Base-by-base conservation (phyloP, 2,797 vertebrate genomes). In the Pygocentrus nattereri region DNA sequence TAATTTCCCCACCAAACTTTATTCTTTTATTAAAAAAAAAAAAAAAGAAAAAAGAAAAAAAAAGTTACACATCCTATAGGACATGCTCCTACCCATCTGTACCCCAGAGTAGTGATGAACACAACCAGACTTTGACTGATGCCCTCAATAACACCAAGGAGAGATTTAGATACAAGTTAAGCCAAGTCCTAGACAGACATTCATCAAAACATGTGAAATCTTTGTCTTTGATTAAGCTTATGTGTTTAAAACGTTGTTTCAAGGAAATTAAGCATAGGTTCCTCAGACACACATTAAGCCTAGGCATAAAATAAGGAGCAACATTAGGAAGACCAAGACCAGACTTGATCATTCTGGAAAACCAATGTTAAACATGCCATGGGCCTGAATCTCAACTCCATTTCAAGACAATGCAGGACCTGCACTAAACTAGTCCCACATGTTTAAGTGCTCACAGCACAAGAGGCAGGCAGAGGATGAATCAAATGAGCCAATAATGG, bases 21-120 rank as follows among this genome's bases (percentile, higher is more conserved):
- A 84, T 88, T 58, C 19, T 88, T 90, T 90, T 88, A 84, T 87
- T n/a, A n/a, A n/a, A n/a, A n/a, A n/a, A n/a, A n/a, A n/a, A n/a
- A n/a, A n/a, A 87, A 69, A 82, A 68, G 79, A 88, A 87, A 78
- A 79, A 47, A 31, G 58, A 31, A n/a, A 18, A 41, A 61, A 38
- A 62, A 79, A 41, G 58, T 87, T 62, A 89, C 75, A 89, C 58
- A 83, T 81, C 84, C 85, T 64, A 83, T 69, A 74, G 49, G 58
- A 84, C 76, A 82, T 31, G 79, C 30, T 83, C 44, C 86, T 76
- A 78, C 34, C 58, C 81, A 84, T 78, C 80, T 67, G 77, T 77
- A 74, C 54, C 75, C 79, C 59, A 73, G 54, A 80, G 49, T 74
- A 76, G 58, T 70, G 78, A 64, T 64, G 30, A 67, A 81, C 31